A percentile compares a stretch with the other conserved stretches of the same genome.
These are phyloP conservation scores for Ectemnius cavifrons DNA, from an alignment of 2,888 invertebrate genomes.

Conservation along the genomic window DNA sequence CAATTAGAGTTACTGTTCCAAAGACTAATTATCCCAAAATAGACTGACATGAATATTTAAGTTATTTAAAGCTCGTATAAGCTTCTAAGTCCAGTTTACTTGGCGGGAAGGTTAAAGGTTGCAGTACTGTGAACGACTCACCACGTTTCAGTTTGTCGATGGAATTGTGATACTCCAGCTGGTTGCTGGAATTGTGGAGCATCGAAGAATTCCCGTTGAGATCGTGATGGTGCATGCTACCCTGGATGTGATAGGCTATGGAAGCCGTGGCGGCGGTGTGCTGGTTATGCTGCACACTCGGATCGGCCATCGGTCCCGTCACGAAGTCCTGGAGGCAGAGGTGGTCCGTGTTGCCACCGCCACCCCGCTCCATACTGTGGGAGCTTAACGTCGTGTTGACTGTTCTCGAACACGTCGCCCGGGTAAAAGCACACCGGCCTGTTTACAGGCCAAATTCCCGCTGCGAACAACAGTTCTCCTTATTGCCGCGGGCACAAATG, in stretches of 20 bases:
- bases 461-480: conserved; percentile 11
- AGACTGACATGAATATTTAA: too few relatives aligned
- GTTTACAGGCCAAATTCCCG: conserved; percentile 65
- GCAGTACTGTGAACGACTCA: conserved; percentile 79
- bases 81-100: too few relatives aligned
- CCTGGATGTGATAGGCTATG: conserved; percentile 79
- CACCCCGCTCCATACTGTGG: conserved; percentile 77
- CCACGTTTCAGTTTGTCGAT: conserved; percentile 89
- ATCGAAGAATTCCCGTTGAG: conserved; percentile 76
- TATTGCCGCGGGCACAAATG: neutral
- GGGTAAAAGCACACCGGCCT: conserved; percentile 65
- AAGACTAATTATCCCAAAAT: too few relatives aligned
- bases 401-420: conserved; percentile 60
- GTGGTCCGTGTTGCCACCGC: conserved; percentile 80
- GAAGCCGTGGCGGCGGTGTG: conserved; percentile 79
- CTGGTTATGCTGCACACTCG: conserved; percentile 79
- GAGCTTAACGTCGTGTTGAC: conserved; percentile 80
- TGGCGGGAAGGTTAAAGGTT: neutral
- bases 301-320: conserved; percentile 80
- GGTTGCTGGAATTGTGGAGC: conserved; percentile 82
- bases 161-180: conserved; percentile 84
- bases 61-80: too few relatives aligned
- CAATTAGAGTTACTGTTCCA: neutral
- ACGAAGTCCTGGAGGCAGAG: conserved; percentile 88
- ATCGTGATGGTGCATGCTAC: conserved; percentile 75